These are phyloP conservation scores for Protonemura montana DNA, from an alignment of 2,888 invertebrate genomes.

Conservation along the genomic window DNA sequence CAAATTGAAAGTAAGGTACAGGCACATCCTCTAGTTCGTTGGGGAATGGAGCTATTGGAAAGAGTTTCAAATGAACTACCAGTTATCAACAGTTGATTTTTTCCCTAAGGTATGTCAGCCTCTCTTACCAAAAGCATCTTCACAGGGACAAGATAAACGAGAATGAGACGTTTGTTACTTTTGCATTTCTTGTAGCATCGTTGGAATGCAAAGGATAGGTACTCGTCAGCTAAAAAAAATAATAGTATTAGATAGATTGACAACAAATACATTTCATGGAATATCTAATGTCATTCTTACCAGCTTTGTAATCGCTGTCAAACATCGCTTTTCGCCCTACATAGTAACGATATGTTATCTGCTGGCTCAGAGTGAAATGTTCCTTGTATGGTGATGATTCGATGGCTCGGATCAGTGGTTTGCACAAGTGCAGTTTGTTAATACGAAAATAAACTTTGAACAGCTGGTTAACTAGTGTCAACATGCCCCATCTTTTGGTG, in stretches of 20 bases:
- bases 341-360: slow-evolving; percentile 96
- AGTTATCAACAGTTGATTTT: too few species aligned
- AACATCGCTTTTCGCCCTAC: slow-evolving; percentile 98
- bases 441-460: slow-evolving; percentile 97
- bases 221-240: slow-evolving; percentile 77
- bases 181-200: slow-evolving; percentile 82
- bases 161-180: slow-evolving; percentile 89
- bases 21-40: too few species aligned
- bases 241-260: background rate
- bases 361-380: slow-evolving; percentile 88
- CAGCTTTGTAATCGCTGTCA: slow-evolving; percentile 91
- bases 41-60: too few species aligned
- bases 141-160: slow-evolving; percentile 95
- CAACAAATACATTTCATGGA: background rate
- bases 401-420: slow-evolving; percentile 94
- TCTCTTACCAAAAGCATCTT: slow-evolving; percentile 87
- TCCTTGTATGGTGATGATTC: slow-evolving; percentile 92
- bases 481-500: slow-evolving; percentile 95
- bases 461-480: slow-evolving; percentile 94
- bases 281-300: slow-evolving; percentile 56
- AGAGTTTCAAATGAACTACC: too few species aligned
- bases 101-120: too few species aligned
- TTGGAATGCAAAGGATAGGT: slow-evolving; percentile 90
- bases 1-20: too few species aligned
- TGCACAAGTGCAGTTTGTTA: slow-evolving; percentile 86